A percentile compares a stretch with the other conserved stretches of the same genome.
These are phyloP conservation scores for Monoplex corrugatus DNA, from an alignment of 2,888 invertebrate species.

Conservation along the genomic window DNA sequence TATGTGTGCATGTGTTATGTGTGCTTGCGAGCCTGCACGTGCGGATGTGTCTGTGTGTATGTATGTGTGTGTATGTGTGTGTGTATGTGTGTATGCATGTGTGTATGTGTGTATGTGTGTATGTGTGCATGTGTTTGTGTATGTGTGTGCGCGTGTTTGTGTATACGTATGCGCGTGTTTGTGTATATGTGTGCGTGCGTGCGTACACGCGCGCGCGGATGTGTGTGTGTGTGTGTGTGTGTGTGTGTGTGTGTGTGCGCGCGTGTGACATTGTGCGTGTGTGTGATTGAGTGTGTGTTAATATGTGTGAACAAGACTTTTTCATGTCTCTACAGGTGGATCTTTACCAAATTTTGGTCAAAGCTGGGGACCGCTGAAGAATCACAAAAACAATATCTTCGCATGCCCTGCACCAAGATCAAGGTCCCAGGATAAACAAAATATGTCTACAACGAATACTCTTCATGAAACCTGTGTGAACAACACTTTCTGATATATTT, in stretches of 20 bases:
- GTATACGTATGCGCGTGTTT: neutral
- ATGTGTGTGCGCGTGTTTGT: neutral
- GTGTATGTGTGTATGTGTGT: neutral
- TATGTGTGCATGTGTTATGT: no score
- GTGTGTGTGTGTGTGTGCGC: no score
- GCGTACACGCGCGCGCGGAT: neutral
- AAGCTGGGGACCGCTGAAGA: no score
- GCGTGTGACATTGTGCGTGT: no score
- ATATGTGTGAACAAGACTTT: neutral
- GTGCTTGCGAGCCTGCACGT: neutral
- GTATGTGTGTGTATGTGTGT: slow-evolving; percentile 22
- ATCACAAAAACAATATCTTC: no score
- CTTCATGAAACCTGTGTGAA: no score
- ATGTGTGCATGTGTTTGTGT: neutral
- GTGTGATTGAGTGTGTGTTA: neutral
- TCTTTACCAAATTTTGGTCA: no score
- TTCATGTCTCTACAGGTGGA: neutral
- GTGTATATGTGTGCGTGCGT: neutral
- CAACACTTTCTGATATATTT: no score
- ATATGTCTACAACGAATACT: no score
- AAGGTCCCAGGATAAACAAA: no score
- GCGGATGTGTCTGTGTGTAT: neutral
- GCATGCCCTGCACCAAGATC: no score
- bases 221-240: no score
- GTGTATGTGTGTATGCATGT: neutral